Conservation (phyloP, 2,888 invertebrate species). For the Leucania comma region DNA sequence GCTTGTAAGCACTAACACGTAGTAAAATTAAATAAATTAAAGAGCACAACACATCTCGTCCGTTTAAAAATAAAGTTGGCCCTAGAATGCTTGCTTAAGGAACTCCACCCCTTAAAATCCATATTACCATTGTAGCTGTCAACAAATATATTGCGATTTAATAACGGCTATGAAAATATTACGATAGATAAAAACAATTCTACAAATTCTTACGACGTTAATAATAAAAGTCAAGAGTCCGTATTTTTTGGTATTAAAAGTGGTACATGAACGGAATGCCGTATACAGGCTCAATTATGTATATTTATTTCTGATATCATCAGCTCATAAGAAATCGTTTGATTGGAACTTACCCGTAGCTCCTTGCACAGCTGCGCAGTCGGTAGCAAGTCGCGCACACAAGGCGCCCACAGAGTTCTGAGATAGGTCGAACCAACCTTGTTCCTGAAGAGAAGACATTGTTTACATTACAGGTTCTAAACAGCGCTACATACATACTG, state of each 20-base stretch:
- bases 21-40: too few relatives aligned
- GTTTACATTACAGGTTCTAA: not conserved
- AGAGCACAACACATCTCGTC: too few relatives aligned
- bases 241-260: too few relatives aligned
- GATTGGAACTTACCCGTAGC: slow-evolving; percentile 87
- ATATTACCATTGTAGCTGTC: too few relatives aligned
- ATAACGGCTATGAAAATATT: not conserved
- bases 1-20: too few relatives aligned
- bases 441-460: slow-evolving; percentile 83
- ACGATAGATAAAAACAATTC: too few relatives aligned
- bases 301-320: too few relatives aligned
- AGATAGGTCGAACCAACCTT: slow-evolving; percentile 92
- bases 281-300: too few relatives aligned
- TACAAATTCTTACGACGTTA: not conserved
- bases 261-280: too few relatives aligned
- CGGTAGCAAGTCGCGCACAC: slow-evolving; percentile 91
- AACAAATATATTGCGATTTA: not conserved
- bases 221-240: too few relatives aligned
- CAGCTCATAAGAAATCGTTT: not conserved
- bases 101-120: not conserved
- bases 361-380: slow-evolving; percentile 92
- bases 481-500: not conserved
- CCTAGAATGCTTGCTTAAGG: not conserved
- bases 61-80: not conserved
- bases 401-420: slow-evolving; percentile 92